Base-by-base conservation (phyloP, 2,888 invertebrate species). In the Conistra vaccinii region DNA sequence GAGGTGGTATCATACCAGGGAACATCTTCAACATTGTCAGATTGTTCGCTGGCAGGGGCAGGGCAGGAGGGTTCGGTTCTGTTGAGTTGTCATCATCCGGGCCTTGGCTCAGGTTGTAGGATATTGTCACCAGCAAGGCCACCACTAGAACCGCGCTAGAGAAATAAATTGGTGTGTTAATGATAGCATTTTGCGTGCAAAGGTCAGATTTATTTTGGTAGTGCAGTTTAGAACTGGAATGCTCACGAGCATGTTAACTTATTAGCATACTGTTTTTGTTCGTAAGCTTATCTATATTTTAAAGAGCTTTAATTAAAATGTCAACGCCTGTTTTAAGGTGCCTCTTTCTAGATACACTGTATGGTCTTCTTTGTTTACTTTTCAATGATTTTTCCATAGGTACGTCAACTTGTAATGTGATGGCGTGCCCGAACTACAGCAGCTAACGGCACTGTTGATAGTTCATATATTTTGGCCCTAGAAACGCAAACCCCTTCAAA, bases 121-220 rank as follows among this genome's bases (percentile, higher is more conserved):
- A 97, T 9, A 97, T 91, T 0, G 97, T 95, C 60, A 97, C 95
- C 58, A 97, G 92, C 23, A 97, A 87, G 0, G 96, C 94, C 84
- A 97, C 93, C 6, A 95, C 93, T 55, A 97, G 95, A 7, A 97
- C 85, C n/a, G 95, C 91, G 84, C 97, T 97, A 93, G 23, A 90
- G 62, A 29, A 63, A 75, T 4, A 63, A 65, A 55, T 45, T 23
- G 17, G 14, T 51, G 9, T 32, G 35, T 26, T 39, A 71, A 20
- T 70, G 17, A 58, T 20, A 12, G 1, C 7, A 7, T 17, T 57
- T 71, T 4, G n/a, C n/a, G 2, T 9, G 10, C 4, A 51, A 58
- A 10, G 23, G 57, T 29, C 17, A n/a, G 10, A 32, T 35, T 45
- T 72, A 20, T 55, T 14, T 55, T 6, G 4, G 20, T 5, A 3